phyloP scores from a whole-genome alignment of 1,140 invertebrate genomes.

The Carposina sasakii region DNA sequence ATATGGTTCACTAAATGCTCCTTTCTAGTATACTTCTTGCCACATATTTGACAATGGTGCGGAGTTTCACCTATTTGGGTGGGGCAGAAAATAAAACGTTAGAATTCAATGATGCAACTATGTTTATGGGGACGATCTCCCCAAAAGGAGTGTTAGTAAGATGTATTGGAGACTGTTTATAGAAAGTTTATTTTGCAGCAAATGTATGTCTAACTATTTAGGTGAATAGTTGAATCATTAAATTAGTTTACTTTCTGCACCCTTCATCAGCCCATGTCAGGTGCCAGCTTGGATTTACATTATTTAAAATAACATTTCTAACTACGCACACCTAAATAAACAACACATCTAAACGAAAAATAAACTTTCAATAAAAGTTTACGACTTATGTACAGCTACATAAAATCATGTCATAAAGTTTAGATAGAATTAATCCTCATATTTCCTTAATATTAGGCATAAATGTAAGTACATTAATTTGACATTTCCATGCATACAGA shows the following conservation, averaged over 20 bases:
- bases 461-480: too few species aligned
- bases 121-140: conserved; percentile 29
- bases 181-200: too few species aligned
- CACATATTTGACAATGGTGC: conserved; percentile 82
- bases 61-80: conserved; percentile 77
- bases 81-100: conserved; percentile 68
- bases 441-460: too few species aligned
- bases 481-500: too few species aligned
- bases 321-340: conserved; percentile 25
- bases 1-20: conserved; percentile 85
- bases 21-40: conserved; percentile 85
- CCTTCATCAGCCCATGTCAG: conserved; percentile 39
- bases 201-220: too few species aligned
- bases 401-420: too few species aligned
- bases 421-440: too few species aligned
- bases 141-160: conserved; percentile 10
- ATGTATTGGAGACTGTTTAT: conserved; percentile 13
- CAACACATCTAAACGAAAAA: background rate
- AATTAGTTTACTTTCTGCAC: conserved; percentile 66
- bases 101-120: conserved; percentile 72
- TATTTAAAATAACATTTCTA: conserved; percentile 17
- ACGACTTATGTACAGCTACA: background rate
- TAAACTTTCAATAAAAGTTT: background rate
- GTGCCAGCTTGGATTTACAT: conserved; percentile 60
- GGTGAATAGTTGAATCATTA: conserved; percentile 67